Evolutionary conservation across 2,888 invertebrate species (phyloP).

Genomic region (Pyralis farinalis): DNA sequence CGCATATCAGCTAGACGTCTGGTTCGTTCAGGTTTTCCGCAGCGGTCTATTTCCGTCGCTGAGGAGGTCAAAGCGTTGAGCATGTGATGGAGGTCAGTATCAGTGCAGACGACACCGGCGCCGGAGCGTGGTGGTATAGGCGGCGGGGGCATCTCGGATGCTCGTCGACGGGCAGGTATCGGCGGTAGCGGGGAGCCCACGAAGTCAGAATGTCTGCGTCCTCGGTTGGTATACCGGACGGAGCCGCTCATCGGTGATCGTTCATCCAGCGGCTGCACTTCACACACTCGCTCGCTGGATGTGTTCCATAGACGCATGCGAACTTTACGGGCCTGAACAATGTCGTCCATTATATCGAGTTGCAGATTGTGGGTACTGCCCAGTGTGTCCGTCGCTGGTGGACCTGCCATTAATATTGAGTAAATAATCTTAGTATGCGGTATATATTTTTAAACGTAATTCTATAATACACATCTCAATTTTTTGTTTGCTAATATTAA

Average conservation of each 20-base stretch:
- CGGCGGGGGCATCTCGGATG: conserved; percentile 85
- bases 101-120: conserved; percentile 88
- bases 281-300: conserved; percentile 89
- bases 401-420: too few relatives aligned
- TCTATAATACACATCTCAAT: too few relatives aligned
- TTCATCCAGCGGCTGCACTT: conserved; percentile 90
- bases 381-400: conserved; percentile 85
- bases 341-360: conserved; percentile 94
- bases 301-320: conserved; percentile 93
- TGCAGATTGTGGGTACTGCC: conserved; percentile 92
- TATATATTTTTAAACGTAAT: too few relatives aligned
- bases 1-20: conserved; percentile 85
- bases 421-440: too few relatives aligned
- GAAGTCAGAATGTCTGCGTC: conserved; percentile 88
- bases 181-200: conserved; percentile 81
- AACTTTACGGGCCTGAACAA: conserved; percentile 90
- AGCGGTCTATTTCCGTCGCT: conserved; percentile 88
- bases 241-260: conserved; percentile 72
- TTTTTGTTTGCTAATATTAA: too few relatives aligned
- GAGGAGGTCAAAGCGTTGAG: conserved; percentile 90
- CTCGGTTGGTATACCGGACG: conserved; percentile 83
- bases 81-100: conserved; percentile 90
- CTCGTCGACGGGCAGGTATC: conserved; percentile 83
- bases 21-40: conserved; percentile 82
- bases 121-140: conserved; percentile 62